phyloP scores from a whole-genome alignment of 2,797 vertebrate species.

The Crocidura indochinensis region DNA sequence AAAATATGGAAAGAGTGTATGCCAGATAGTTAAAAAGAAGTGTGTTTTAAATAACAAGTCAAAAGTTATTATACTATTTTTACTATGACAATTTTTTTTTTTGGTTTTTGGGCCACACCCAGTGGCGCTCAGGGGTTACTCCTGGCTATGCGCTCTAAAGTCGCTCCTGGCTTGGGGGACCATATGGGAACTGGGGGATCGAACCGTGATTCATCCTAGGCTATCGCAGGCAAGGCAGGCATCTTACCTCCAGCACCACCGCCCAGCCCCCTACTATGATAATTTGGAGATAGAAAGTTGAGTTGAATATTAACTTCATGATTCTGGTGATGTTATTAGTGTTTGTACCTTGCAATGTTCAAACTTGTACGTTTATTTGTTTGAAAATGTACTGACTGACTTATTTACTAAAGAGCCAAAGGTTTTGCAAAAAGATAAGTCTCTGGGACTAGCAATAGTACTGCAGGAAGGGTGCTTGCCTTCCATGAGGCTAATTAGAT shows the following conservation, averaged over 20 bases:
- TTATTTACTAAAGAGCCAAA: background rate
- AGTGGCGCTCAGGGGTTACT: too few species aligned
- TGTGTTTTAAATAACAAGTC: constrained; percentile 54
- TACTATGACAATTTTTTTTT: constrained; percentile 23
- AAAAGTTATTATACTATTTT: constrained; percentile 40
- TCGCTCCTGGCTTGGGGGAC: too few species aligned
- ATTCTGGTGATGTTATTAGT: constrained; percentile 29
- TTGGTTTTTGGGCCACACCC: too few species aligned
- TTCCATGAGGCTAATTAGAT: too few species aligned
- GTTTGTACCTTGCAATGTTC: constrained; percentile 47
- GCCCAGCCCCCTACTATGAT: too few species aligned
- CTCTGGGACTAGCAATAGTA: background rate
- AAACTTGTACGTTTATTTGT: constrained; percentile 37
- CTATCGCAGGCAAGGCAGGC: too few species aligned
- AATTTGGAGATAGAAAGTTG: constrained; percentile 51
- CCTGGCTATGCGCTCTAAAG: too few species aligned
- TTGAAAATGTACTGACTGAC: constrained; percentile 8
- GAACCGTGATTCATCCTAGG: too few species aligned
- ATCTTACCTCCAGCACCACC: too few species aligned
- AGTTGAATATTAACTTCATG: constrained; percentile 55
- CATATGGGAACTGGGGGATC: too few species aligned
- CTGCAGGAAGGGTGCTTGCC: too few species aligned
- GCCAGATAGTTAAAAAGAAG: background rate
- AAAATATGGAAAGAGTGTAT: background rate
- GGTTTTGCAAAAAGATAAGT: background rate